Evolutionary conservation across 2,888 invertebrate genomes (phyloP).

Genomic region (Microplitis deprimator): DNA sequence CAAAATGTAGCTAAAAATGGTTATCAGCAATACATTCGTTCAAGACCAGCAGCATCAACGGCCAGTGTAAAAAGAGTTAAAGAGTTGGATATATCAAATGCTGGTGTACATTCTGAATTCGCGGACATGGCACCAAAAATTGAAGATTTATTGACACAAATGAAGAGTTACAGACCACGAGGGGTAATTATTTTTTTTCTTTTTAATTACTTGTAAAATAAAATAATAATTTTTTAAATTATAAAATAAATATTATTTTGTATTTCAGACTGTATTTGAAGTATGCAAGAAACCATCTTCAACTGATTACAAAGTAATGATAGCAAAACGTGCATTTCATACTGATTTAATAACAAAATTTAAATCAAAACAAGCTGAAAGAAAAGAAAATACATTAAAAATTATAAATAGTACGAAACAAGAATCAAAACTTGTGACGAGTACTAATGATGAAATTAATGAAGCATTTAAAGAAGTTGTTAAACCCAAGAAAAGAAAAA

Average conservation of each 20-base stretch:
- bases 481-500: slow-evolving; percentile 74
- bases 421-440: slow-evolving; percentile 63
- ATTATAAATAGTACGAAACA: slow-evolving; percentile 31
- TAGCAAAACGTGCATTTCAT: slow-evolving; percentile 85
- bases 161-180: slow-evolving; percentile 84
- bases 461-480: slow-evolving; percentile 76
- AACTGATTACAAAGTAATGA: slow-evolving; percentile 87
- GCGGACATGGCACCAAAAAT: slow-evolving; percentile 55
- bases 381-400: slow-evolving; percentile 54
- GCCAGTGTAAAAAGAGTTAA: slow-evolving; percentile 93
- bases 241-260: slow-evolving; percentile 21
- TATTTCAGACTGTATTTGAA: slow-evolving; percentile 92
- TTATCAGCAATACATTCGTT: slow-evolving; percentile 90
- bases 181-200: slow-evolving; percentile 74
- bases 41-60: slow-evolving; percentile 89
- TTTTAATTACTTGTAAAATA: slow-evolving; percentile 12
- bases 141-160: slow-evolving; percentile 74
- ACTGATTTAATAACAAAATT: slow-evolving; percentile 74
- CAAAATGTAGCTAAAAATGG: slow-evolving; percentile 87
- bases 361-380: slow-evolving; percentile 69
- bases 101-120: slow-evolving; percentile 77
- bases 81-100: slow-evolving; percentile 74
- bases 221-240: slow-evolving; percentile 13
- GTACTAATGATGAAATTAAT: slow-evolving; percentile 74
- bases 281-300: slow-evolving; percentile 87